Evolutionary conservation across 2,797 vertebrate genomes (phyloP).

Genomic region (Austrolebias charrua): DNA sequence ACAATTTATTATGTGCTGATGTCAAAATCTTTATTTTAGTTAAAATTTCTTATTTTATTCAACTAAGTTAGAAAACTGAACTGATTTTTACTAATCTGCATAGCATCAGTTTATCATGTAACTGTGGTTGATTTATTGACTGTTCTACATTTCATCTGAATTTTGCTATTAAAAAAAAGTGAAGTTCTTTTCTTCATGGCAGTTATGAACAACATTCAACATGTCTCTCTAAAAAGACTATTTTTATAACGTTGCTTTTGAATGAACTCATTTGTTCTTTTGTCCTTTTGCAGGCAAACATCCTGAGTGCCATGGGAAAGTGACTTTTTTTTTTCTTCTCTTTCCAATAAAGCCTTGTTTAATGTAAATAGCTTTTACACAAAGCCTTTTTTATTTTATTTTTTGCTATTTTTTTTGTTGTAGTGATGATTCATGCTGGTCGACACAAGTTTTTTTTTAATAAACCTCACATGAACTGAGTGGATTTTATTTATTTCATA

Average conservation of each 20-base stretch:
- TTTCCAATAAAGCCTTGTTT: background rate
- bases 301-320: constrained; percentile 77
- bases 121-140: too few relatives aligned
- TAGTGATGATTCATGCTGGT: constrained; percentile 31
- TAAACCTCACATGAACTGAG: constrained; percentile 43
- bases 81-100: too few relatives aligned
- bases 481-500: constrained; percentile 30
- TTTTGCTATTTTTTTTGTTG: constrained; percentile 44
- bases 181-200: too few relatives aligned
- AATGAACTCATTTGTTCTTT: background rate
- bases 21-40: too few relatives aligned
- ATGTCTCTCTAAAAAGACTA: too few relatives aligned
- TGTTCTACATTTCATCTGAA: too few relatives aligned
- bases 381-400: background rate
- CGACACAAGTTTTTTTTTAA: constrained; percentile 54
- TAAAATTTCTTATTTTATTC: too few relatives aligned
- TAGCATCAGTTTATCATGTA: too few relatives aligned
- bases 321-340: constrained; percentile 38
- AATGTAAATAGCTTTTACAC: constrained; percentile 18
- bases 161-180: too few relatives aligned
- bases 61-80: too few relatives aligned
- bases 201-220: too few relatives aligned
- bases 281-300: constrained; percentile 74
- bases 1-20: too few relatives aligned
- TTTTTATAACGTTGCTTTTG: background rate